These are phyloP conservation scores for Drosophila elegans DNA, from an alignment of 1,140 invertebrate genomes.

Conservation along the genomic window DNA sequence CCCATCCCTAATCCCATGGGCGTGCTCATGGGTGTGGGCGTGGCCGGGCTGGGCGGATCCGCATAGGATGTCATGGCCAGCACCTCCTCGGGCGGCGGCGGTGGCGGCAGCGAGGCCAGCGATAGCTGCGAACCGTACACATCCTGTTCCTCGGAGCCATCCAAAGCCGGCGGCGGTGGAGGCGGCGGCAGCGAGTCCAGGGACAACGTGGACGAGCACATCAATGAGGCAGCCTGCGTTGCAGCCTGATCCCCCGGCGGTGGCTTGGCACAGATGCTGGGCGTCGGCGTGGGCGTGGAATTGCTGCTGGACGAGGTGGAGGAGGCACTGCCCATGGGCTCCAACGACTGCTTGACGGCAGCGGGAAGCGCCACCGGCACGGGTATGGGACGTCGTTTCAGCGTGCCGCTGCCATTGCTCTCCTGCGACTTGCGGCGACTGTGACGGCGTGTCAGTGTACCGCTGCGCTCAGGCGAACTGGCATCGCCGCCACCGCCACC, in stretches of 20 bases:
- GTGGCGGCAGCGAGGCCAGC: slow-evolving; percentile 89
- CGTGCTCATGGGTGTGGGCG: slow-evolving; percentile 43
- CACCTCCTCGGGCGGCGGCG: slow-evolving; percentile 87
- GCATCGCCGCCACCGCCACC: slow-evolving; percentile 37
- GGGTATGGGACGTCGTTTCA: slow-evolving; percentile 85
- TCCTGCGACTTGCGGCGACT: slow-evolving; percentile 87
- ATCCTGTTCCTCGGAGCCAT: slow-evolving; percentile 86
- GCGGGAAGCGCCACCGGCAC: slow-evolving; percentile 4
- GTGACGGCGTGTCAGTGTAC: slow-evolving; percentile 87
- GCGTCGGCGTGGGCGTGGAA: slow-evolving; percentile 79
- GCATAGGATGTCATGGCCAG: slow-evolving; percentile 40
- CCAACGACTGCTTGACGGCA: slow-evolving; percentile 12
- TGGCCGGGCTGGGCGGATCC: slow-evolving; percentile 35
- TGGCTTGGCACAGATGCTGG: slow-evolving; percentile 74
- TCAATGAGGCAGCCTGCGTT: slow-evolving; percentile 66
- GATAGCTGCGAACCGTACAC: slow-evolving; percentile 89
- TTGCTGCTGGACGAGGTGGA: slow-evolving; percentile 80
- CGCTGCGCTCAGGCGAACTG: slow-evolving; percentile 80
- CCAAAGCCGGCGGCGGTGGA: slow-evolving; percentile 89
- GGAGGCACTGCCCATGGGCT: slow-evolving; percentile 48
- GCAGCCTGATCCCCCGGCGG: slow-evolving; percentile 43
- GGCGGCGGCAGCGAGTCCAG: slow-evolving; percentile 91
- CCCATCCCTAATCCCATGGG: too few species aligned
- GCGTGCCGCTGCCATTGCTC: slow-evolving; percentile 87
- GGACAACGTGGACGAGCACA: slow-evolving; percentile 91